These are phyloP conservation scores for Plagodis dolabraria DNA, from an alignment of 2,888 invertebrate species.

Conservation along the genomic window DNA sequence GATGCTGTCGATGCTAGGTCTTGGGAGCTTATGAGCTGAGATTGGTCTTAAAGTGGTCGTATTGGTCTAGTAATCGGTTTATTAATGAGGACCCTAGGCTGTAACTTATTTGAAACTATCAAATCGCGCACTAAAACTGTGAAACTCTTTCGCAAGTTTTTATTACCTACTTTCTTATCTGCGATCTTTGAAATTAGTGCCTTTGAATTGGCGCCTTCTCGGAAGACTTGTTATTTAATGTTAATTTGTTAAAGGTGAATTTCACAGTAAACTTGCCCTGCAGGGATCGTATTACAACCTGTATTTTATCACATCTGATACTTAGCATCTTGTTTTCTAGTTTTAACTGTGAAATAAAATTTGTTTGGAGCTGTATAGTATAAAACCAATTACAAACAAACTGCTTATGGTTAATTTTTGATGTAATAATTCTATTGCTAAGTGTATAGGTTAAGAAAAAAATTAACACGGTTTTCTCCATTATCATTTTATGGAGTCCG, in stretches of 20 bases:
- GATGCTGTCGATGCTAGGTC: no score
- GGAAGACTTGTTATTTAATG: conserved; percentile 32
- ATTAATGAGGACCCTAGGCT: conserved; percentile 3
- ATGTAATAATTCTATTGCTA: no score
- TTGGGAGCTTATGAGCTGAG: no score
- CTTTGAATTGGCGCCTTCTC: conserved; percentile 29
- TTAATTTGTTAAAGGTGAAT: conserved; percentile 27
- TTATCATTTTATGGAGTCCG: no score
- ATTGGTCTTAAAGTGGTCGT: neutral
- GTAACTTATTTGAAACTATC: conserved; percentile 12
- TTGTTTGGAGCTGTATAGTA: no score
- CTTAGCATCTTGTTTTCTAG: neutral
- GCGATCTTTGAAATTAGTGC: conserved; percentile 26
- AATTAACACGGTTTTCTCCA: no score
- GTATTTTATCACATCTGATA: neutral
- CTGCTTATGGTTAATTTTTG: no score
- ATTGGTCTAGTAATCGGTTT: no score
- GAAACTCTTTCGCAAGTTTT: conserved; percentile 22
- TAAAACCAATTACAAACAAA: no score
- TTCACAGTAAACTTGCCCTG: conserved; percentile 17
- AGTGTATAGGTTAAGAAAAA: no score
- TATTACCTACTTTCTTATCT: conserved; percentile 12
- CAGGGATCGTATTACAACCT: conserved; percentile 18
- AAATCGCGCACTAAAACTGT: conserved; percentile 15
- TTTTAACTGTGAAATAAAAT: neutral